phyloP scores from a whole-genome alignment of 2,113 vertebrate species.

The Todiramphus saurophagus region DNA sequence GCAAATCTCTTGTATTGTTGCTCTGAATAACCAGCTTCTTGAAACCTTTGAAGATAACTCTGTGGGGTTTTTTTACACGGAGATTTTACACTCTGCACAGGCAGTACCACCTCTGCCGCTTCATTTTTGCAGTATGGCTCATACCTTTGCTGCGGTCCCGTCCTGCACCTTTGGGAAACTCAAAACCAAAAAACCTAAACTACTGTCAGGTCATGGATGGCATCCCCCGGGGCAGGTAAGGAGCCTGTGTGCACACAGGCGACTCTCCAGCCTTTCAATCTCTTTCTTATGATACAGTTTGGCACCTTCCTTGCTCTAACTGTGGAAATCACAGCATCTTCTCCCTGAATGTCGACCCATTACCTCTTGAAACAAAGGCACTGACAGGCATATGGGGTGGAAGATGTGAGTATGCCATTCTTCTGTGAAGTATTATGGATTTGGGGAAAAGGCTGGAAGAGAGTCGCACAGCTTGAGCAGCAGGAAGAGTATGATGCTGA shows the following conservation, averaged over 20 bases:
- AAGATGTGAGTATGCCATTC: not conserved
- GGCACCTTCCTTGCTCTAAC: not conserved
- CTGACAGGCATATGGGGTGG: not conserved
- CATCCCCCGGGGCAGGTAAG: not conserved
- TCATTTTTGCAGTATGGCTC: not conserved
- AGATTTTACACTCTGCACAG: not conserved
- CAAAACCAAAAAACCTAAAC: not conserved
- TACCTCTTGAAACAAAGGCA: not conserved
- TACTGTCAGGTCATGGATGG: accelerated
- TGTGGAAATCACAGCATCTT: not conserved
- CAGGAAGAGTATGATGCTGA: not conserved
- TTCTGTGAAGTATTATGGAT: accelerated
- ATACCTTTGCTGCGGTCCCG: not conserved
- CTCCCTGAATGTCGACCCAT: not conserved
- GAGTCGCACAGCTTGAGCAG: not conserved
- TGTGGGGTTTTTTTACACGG: not conserved
- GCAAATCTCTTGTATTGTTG: not conserved
- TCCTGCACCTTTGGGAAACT: not conserved
- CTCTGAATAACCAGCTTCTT: not conserved
- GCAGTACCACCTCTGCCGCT: not conserved
- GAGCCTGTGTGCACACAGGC: not conserved
- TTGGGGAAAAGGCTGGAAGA: not conserved
- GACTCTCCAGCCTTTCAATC: not conserved
- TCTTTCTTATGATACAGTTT: not conserved
- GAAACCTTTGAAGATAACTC: not conserved